Base-by-base conservation (phyloP, 2,888 invertebrate genomes). In the Frankliniella fusca region DNA sequence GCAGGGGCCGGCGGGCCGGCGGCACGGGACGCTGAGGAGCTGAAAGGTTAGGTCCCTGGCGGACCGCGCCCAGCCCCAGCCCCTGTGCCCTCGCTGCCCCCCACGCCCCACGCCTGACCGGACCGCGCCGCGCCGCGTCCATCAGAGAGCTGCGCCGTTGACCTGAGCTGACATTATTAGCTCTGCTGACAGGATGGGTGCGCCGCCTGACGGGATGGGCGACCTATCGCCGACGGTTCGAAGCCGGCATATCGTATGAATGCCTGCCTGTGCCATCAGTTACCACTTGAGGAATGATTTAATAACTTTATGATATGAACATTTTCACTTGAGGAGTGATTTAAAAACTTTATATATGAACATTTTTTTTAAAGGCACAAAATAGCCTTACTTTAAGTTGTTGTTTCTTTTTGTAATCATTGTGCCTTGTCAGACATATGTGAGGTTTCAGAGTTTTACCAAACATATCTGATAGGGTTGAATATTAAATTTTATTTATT, bases 401-500 rank as follows among this genome's bases (percentile, higher is more conserved):
- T 54, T 11, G 54, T 54, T 54, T 54, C 18, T 11, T 54, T 15
- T 54, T 54, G 20, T 54, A 20, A 20, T 54, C 20, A 38, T 54
- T 54, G 54, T 54, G 15, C 20, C 54, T 54, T 20, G 54, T 15
- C 54, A 15, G 18, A 54, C 54, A 9, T 20, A 5, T 54, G 54
- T 54, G 12, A 20, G 54, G 54, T 54, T 20, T 38, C 0, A 0
- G 54, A 54, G 54, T 38, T 38, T 38, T 38, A 38, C 38, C 38
- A 38, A 38, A 5, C 38, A 38, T 38, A 38, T 38, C 38, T 38
- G 38, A 38, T 5, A 3, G 38, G 38, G 38, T 38, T 38, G 38
- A 38, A 38, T 20, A 20, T 54, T 11, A 76, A 76, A 76, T 76
- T 76, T 23, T 76, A 76, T 76, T 76, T 76, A 76, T 76, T 76